Conservation (phyloP, 2,797 vertebrate species). For the Cynopterus sphinx region DNA sequence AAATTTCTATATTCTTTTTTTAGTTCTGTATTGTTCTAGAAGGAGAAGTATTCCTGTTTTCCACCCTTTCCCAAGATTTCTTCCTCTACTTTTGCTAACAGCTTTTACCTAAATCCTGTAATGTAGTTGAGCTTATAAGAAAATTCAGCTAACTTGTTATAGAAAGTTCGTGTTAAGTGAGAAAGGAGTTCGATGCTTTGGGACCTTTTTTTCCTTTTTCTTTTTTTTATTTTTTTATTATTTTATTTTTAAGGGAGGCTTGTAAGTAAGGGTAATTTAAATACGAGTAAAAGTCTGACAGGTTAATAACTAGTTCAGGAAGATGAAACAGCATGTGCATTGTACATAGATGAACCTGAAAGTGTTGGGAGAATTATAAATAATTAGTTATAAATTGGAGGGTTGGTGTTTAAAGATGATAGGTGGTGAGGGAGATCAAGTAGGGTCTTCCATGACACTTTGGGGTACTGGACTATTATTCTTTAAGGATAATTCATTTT, state of each 20-base stretch:
- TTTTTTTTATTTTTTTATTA: too few relatives aligned
- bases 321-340: background rate
- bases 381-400: background rate
- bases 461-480: background rate
- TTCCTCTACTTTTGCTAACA: background rate
- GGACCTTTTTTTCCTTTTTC: too few relatives aligned
- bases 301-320: background rate
- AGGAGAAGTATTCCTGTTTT: background rate
- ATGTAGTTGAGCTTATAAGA: conserved; percentile 37
- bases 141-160: background rate
- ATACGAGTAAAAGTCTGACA: background rate
- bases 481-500: background rate
- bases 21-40: conserved; percentile 10
- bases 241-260: too few relatives aligned
- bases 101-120: background rate
- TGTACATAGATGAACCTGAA: background rate
- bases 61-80: background rate
- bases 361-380: background rate
- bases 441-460: background rate
- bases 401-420: background rate
- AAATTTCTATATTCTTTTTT: background rate
- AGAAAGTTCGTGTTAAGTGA: background rate
- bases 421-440: background rate
- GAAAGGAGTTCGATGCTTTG: background rate
- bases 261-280: too few relatives aligned